These are phyloP conservation scores for Agonopterix heracliana DNA, from an alignment of 2,888 invertebrate genomes.

Conservation along the genomic window DNA sequence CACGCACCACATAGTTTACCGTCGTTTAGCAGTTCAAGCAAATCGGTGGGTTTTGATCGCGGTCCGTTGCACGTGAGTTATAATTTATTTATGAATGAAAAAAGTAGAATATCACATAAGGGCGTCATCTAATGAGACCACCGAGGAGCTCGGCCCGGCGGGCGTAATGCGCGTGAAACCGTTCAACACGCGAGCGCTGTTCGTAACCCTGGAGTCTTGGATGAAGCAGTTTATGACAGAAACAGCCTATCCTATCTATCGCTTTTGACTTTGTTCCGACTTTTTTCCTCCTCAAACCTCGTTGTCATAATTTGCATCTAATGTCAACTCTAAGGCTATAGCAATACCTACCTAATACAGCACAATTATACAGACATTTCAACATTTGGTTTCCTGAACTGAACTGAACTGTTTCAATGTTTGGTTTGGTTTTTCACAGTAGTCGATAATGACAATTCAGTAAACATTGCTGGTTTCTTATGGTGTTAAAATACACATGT, in stretches of 20 bases:
- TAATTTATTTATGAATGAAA: slow-evolving; percentile 41
- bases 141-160: slow-evolving; percentile 34
- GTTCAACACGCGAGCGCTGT: slow-evolving; percentile 34
- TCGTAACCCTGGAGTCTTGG: slow-evolving; percentile 8
- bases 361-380: too few species aligned
- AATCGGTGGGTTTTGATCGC: slow-evolving; percentile 25
- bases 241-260: slow-evolving; percentile 2
- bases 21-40: slow-evolving; percentile 33
- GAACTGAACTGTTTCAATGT: too few species aligned
- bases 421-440: too few species aligned
- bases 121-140: slow-evolving; percentile 62
- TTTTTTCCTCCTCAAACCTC: too few species aligned
- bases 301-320: too few species aligned
- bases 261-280: too few species aligned
- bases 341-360: too few species aligned
- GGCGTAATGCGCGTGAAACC: slow-evolving; percentile 51
- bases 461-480: too few species aligned
- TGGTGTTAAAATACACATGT: too few species aligned
- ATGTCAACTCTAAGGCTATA: too few species aligned
- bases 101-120: slow-evolving; percentile 36
- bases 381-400: too few species aligned
- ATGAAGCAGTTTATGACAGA: background rate
- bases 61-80: slow-evolving; percentile 34
- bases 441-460: too few species aligned
- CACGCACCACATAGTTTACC: slow-evolving; percentile 29